A percentile compares a stretch with the other conserved stretches of the same genome.
These are phyloP conservation scores for Ceratosolen fusciceps DNA, from an alignment of 1,140 invertebrate species.

Conservation along the genomic window DNA sequence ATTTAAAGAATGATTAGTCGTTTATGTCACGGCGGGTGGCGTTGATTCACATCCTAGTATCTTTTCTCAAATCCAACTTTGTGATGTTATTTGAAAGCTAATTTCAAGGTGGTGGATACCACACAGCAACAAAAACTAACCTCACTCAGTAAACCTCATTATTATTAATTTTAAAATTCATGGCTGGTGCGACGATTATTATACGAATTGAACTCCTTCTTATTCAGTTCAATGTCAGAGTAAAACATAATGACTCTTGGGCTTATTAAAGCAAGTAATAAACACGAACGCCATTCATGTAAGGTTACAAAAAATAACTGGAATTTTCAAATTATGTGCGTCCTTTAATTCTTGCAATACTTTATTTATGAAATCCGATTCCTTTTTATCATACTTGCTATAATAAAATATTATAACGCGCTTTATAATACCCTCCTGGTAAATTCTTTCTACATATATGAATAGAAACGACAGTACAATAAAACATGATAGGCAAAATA, in stretches of 20 bases:
- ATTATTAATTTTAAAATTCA: slow-evolving; percentile 62
- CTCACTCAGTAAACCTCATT: slow-evolving; percentile 50
- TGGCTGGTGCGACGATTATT: slow-evolving; percentile 58
- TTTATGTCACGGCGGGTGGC: slow-evolving; percentile 65
- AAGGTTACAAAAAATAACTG: not conserved
- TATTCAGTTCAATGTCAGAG: slow-evolving; percentile 60
- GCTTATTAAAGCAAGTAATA: not conserved
- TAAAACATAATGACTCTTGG: not conserved
- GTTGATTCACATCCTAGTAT: slow-evolving; percentile 34
- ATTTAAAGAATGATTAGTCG: slow-evolving; percentile 73
- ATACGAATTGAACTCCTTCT: slow-evolving; percentile 12
- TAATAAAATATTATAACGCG: slow-evolving; percentile 40
- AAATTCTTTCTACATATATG: slow-evolving; percentile 16
- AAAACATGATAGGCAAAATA: slow-evolving; percentile 15
- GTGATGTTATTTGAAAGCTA: not conserved
- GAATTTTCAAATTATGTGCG: not conserved
- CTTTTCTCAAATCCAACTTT: not conserved
- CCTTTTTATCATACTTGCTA: slow-evolving; percentile 10
- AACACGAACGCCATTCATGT: not conserved
- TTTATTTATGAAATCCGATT: slow-evolving; percentile 15
- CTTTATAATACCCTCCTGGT: slow-evolving; percentile 12
- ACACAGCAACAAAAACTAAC: not conserved
- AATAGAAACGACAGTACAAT: slow-evolving; percentile 21
- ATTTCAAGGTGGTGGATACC: not conserved
- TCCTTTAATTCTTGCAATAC: slow-evolving; percentile 17